These are phyloP conservation scores for Lepilemur ruficaudatus DNA, from an alignment of 2,797 vertebrate genomes.

Conservation along the genomic window DNA sequence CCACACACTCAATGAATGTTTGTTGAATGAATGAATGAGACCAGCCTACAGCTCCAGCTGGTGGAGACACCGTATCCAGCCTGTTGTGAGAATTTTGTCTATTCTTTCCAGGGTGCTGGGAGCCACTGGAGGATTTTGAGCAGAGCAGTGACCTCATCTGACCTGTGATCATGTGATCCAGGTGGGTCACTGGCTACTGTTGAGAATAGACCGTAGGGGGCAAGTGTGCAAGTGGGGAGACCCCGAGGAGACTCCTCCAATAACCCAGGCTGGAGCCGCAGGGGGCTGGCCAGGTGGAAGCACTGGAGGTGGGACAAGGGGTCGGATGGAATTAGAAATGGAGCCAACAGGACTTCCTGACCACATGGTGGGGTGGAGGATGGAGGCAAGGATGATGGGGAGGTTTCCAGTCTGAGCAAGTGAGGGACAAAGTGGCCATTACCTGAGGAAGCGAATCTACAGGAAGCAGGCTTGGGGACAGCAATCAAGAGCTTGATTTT, in stretches of 20 bases:
- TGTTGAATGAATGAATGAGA: neutral
- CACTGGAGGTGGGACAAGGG: neutral
- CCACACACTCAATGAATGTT: neutral
- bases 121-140: neutral
- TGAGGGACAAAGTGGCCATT: neutral
- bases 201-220: neutral
- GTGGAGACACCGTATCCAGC: neutral
- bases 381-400: neutral
- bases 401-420: neutral
- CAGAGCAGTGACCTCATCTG: neutral
- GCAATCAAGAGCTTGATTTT: too few species aligned
- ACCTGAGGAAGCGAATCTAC: neutral
- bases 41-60: neutral
- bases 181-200: neutral
- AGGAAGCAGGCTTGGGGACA: neutral
- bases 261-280: neutral
- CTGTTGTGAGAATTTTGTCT: neutral
- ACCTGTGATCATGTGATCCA: neutral
- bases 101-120: neutral
- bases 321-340: neutral
- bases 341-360: neutral
- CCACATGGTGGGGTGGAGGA: neutral
- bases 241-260: neutral
- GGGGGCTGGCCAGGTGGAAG: neutral
- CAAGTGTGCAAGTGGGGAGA: neutral